Percentiles rank a stretch among this genome's conserved stretches.
Conservation (phyloP, 2,113 vertebrate species). For the Pandion haliaetus region DNA sequence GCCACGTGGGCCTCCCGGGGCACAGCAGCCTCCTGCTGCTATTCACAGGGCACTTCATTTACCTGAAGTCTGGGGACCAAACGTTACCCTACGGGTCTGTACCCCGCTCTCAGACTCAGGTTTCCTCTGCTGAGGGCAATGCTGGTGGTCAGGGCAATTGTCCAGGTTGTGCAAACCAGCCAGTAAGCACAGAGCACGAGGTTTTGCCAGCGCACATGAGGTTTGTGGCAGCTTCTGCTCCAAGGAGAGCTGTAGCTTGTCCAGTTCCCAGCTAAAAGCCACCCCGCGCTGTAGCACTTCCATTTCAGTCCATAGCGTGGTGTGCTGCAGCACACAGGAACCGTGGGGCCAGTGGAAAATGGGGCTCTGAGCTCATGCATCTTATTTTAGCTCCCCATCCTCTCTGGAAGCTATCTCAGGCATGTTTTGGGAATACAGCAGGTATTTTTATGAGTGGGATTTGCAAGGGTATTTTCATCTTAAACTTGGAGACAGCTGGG, state of each 20-base stretch:
- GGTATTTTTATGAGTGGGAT: constrained; percentile 72
- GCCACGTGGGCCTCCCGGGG: fast-evolving
- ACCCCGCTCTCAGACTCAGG: background rate
- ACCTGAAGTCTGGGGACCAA: background rate
- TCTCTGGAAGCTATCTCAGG: constrained; percentile 77
- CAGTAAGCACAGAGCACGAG: fast-evolving
- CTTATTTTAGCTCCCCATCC: constrained; percentile 77
- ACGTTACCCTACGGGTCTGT: background rate
- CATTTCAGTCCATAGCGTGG: constrained; percentile 31
- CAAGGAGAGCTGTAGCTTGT: background rate
- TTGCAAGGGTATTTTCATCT: constrained; percentile 77
- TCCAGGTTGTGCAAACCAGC: background rate
- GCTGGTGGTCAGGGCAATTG: background rate
- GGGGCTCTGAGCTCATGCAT: constrained; percentile 64
- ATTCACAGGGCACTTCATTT: background rate
- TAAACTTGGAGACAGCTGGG: constrained; percentile 43
- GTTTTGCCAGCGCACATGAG: background rate
- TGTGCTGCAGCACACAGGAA: background rate
- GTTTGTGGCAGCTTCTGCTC: background rate
- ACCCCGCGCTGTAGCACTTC: background rate
- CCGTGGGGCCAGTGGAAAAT: constrained; percentile 22
- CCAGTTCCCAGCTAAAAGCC: background rate
- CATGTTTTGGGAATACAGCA: constrained; percentile 73
- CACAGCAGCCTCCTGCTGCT: background rate
- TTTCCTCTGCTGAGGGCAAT: background rate